Evolutionary conservation across 2,797 vertebrate genomes (phyloP), one percentile per base, ranked within the genome.

Genomic region (Myoxocephalus aenaeus): DNA sequence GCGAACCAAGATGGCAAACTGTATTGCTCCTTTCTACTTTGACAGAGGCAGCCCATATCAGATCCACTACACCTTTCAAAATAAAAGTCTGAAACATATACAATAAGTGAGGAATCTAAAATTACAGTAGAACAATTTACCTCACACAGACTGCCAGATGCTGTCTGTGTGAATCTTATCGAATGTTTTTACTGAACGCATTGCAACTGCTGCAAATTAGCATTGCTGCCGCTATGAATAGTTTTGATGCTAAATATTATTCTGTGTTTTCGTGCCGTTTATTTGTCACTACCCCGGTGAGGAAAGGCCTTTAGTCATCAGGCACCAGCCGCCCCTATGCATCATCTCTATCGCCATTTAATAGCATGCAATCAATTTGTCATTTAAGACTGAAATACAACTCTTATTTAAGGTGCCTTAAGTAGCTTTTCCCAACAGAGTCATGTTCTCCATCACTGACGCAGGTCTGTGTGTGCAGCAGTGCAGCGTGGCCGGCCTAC

Each of bases 341-440:
- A 68, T 82, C 81, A 77, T 70, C 53, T 20, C 59, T 53, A 78
- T 65, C 75, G 65, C 66, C 1, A 20, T 86, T 86, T 86, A 87
- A 84, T 81, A 70, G 40, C 54, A 75, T 63, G 18, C 75, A 75
- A 86, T 86, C 73, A 89, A 56, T 77, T 71, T 69, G 82, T 50
- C 78, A 76, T 84, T 71, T 72, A 71, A 75, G 20, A 66, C 64
- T 65, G 72, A 18, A 67, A 51, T 58, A 56, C 56, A 65, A 4
- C 61, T 61, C 56, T 69, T 73, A 64, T 36, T 72, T 51, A 70
- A 50, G n/a, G 70, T 29, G 61, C 72, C 65, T 84, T 75, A 7
- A 72, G 32, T 32, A 20, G 73, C 54, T 65, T 75, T 57, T 57
- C 27, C 59, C 65, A 18, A 6, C 32, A 29, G 40, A 32, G 59